Base-by-base conservation (phyloP, 2,797 vertebrate genomes). In the Agapornis canus region DNA sequence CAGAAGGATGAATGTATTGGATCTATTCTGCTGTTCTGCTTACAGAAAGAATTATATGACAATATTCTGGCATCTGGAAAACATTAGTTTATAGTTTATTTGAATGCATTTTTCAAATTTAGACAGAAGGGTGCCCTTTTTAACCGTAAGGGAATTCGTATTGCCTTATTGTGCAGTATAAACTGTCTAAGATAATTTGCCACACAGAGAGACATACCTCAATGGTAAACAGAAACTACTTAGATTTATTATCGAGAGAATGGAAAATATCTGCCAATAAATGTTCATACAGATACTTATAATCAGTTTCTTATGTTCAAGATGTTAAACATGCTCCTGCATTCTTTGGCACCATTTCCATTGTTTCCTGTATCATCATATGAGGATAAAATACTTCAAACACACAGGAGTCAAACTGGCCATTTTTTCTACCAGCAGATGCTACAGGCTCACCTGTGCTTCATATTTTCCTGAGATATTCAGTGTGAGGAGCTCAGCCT, bases 11-110 rank as follows among this genome's bases (percentile, higher is more conserved):
- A n/a, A 88, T 91, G 16, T 77, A 37, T 70, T 91, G 45, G 56
- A 71, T 94, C 45, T 82, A 13, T 80, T 94, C 64, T 77, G 54
- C 65, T 86, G 57, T 91, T 92, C 66, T 90, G 65, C 89, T 97
- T 93, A 88, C 57, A 86, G 80, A 94, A 92, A 81, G 82, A 96
- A 76, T 90, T 93, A 87, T 78, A 82, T 92, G 89, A 91, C 80
- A 89, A 54, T 94, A 90, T 86, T 86, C 85, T 92, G 73, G 63
- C 91, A 94, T 96, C 91, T 97, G 95, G 95, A 94, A 96, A 90
- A 90, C 73, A 94, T 86, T 96, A 85, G 43, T 63, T 86, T 95
- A 72, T 63, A 88, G 77, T 94, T 95, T 94, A 91, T 96, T 92
- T 96, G 80, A 91, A 92, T 88, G 43, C 77, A 92, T 96, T 95